Evolutionary conservation across 2,888 invertebrate species (phyloP), one percentile per base, ranked within the genome.

Genomic region (Myopa testacea): DNA sequence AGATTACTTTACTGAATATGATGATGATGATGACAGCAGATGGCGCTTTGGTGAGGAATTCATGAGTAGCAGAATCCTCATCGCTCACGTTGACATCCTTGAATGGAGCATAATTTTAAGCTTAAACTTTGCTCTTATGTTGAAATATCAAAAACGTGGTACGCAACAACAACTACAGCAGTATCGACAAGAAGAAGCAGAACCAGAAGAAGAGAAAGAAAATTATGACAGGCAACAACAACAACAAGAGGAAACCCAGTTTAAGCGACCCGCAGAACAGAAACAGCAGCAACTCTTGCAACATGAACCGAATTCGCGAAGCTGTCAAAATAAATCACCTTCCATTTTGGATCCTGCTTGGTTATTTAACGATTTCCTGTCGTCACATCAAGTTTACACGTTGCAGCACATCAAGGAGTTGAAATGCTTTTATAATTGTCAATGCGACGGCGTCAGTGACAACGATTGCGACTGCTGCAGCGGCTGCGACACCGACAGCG

Each of bases 291-390:
- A 55, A 75, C 74, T 67, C 58, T 55, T 60, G 75, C 40, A 14
- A 50, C 52, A 63, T 8, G 34, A 45, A 26, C 75, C n/a, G 45
- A 50, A 62, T 38, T 68, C 58, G 10, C 58, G 55, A 4, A 60
- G 75, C 60, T 69, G 76, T 75, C 78, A 78, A 78, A 69, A 69
- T 65, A 80, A 75, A 75, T 77, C 72, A 45, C 10, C 63, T 58
- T 77, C 67, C 73, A 68, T 68, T 6, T 40, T 37, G 62, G 19
- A 34, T 26, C 58, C 38, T 60, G 69, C 58, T 58, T 55, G 60
- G 52, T 58, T 58, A 58, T 70, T 71, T 70, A 76, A 76, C 71
- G 70, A 76, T 75, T 75, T 75, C 69, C 60, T 75, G 68, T 75
- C 75, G 63, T 2, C 60, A 45, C 38, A 68, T 75, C 75, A 69